phyloP scores from a whole-genome alignment of 2,797 vertebrate genomes.

The Lithobates pipiens region DNA sequence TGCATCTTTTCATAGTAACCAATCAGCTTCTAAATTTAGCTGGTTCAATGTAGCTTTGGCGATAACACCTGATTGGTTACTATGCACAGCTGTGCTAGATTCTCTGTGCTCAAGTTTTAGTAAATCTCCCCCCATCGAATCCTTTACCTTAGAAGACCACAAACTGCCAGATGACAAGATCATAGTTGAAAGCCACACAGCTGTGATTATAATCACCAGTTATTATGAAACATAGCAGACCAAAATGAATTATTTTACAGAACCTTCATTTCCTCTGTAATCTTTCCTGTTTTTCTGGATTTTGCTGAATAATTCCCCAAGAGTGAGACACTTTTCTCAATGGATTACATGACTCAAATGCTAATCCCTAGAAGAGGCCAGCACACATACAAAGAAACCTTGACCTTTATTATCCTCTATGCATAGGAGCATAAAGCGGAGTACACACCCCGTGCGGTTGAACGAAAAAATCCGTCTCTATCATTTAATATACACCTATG shows the following conservation, averaged over 20 bases:
- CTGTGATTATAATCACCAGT: background rate
- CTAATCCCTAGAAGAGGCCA: constrained; percentile 49
- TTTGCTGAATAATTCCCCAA: constrained; percentile 39
- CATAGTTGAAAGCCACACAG: background rate
- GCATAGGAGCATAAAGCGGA: background rate
- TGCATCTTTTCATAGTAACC: too few relatives aligned
- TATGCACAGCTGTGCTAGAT: too few relatives aligned
- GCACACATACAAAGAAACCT: constrained; percentile 22
- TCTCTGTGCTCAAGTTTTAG: too few relatives aligned
- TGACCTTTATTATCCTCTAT: constrained; percentile 12
- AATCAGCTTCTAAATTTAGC: too few relatives aligned
- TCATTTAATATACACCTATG: too few relatives aligned
- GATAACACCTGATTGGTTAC: too few relatives aligned
- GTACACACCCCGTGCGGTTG: too few relatives aligned
- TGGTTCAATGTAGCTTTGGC: too few relatives aligned
- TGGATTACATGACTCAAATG: constrained; percentile 52
- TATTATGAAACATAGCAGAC: background rate
- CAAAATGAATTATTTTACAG: constrained; percentile 2
- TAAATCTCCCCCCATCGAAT: background rate
- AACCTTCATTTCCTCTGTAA: constrained; percentile 46
- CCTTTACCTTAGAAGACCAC: background rate
- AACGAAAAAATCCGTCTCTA: too few relatives aligned
- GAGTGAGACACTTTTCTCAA: constrained; percentile 8
- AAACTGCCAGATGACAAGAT: background rate
- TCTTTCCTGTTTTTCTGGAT: constrained; percentile 52